Percentiles rank a stretch among this genome's conserved stretches.
Conservation (phyloP, 2,888 invertebrate species). For the Aphodius granarius region DNA sequence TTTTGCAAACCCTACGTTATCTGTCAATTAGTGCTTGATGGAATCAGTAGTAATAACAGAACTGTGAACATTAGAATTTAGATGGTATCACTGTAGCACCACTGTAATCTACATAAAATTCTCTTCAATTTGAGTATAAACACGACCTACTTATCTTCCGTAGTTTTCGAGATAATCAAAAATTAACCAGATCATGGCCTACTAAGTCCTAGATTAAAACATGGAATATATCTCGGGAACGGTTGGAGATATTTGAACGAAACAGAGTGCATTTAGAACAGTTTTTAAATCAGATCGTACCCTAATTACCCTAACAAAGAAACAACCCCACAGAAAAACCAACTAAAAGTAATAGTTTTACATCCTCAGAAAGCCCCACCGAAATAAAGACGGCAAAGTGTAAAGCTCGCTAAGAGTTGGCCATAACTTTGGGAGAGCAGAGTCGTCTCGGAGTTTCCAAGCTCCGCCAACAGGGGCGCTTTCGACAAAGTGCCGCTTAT, state of each 20-base stretch:
- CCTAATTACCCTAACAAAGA: not conserved
- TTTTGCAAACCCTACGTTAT: not conserved
- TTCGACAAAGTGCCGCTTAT: slow-evolving; percentile 42
- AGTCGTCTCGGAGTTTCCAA: not conserved
- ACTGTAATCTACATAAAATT: too few species aligned
- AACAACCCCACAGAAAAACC: not conserved
- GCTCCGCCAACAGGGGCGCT: not conserved
- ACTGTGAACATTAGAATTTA: not conserved
- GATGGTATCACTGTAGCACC: too few species aligned
- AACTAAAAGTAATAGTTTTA: not conserved
- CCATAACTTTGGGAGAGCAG: not conserved
- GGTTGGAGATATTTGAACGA: not conserved
- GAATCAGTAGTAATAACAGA: not conserved
- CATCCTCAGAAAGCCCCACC: not conserved
- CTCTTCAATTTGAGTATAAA: too few species aligned
- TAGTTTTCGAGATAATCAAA: not conserved
- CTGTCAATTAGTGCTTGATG: not conserved
- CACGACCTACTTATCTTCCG: too few species aligned
- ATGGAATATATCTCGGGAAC: not conserved
- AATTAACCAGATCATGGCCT: not conserved
- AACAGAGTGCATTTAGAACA: too few species aligned
- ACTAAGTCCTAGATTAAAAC: not conserved
- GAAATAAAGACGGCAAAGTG: not conserved
- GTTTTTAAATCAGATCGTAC: not conserved
- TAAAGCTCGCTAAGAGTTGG: not conserved